These are phyloP conservation scores for Fabriciana adippe DNA, from an alignment of 2,888 invertebrate genomes.

Conservation along the genomic window DNA sequence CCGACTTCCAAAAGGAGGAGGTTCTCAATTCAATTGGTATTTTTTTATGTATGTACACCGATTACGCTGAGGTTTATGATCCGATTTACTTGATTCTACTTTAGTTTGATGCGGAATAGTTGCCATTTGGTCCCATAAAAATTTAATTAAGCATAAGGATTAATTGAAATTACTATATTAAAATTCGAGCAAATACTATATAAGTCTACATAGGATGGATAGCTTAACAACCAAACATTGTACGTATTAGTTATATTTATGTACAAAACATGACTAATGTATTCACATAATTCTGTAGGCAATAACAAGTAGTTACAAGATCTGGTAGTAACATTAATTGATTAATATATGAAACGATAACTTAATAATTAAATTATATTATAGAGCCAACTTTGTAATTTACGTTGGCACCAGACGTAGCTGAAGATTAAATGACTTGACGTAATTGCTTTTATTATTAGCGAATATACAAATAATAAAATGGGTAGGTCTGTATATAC, in stretches of 20 bases:
- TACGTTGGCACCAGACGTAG: slow-evolving; percentile 14
- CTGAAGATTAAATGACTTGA: slow-evolving; percentile 20
- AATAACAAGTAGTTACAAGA: slow-evolving; percentile 2
- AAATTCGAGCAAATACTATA: too few species aligned
- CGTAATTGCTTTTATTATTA: slow-evolving; percentile 15
- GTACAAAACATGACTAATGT: neutral
- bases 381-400: slow-evolving; percentile 27
- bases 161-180: too few species aligned
- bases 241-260: neutral
- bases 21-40: too few species aligned
- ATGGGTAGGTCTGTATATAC: neutral
- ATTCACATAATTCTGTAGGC: neutral
- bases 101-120: too few species aligned
- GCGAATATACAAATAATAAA: neutral
- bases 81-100: too few species aligned
- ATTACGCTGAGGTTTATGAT: too few species aligned
- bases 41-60: too few species aligned
- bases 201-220: too few species aligned
- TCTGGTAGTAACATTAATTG: slow-evolving; percentile 1
- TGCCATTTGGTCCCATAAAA: too few species aligned
- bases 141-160: too few species aligned
- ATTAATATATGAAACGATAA: slow-evolving; percentile 15
- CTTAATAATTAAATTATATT: slow-evolving; percentile 23
- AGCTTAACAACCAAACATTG: too few species aligned
- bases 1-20: too few species aligned